Evolutionary conservation across 1,140 invertebrate species (phyloP).

Genomic region (Trypoxylus dichotomus): DNA sequence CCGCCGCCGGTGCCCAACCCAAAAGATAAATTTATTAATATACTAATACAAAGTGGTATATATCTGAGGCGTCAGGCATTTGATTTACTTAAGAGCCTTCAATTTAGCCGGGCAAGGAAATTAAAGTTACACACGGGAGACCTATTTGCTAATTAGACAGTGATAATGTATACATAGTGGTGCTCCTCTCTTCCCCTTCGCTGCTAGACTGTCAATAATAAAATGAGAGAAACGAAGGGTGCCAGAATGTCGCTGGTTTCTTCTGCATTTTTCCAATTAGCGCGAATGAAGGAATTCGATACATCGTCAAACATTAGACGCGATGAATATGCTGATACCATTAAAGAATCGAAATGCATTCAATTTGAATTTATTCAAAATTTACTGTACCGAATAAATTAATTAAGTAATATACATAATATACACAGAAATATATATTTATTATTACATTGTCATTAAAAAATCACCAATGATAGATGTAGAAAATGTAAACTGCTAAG

Average conservation of each 20-base stretch:
- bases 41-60: slow-evolving; percentile 6
- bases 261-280: slow-evolving; percentile 24
- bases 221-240: neutral
- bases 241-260: neutral
- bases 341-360: neutral
- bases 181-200: neutral
- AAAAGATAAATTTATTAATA: slow-evolving; percentile 33
- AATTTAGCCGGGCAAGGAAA: slow-evolving; percentile 32
- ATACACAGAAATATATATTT: neutral
- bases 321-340: neutral
- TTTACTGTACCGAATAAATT: neutral
- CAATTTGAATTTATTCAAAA: neutral
- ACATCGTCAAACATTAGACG: neutral
- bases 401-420: neutral
- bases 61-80: slow-evolving; percentile 30
- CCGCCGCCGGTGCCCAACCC: slow-evolving; percentile 21
- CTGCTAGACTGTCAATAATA: neutral
- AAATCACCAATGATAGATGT: no score
- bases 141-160: slow-evolving; percentile 31
- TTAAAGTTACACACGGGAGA: slow-evolving; percentile 31
- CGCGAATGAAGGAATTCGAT: slow-evolving; percentile 16
- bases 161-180: slow-evolving; percentile 26
- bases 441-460: no score
- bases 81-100: slow-evolving; percentile 34
- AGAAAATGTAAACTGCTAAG: no score